Evolutionary conservation across 2,888 invertebrate genomes (phyloP).

Genomic region (Lacanobia wlatinum): DNA sequence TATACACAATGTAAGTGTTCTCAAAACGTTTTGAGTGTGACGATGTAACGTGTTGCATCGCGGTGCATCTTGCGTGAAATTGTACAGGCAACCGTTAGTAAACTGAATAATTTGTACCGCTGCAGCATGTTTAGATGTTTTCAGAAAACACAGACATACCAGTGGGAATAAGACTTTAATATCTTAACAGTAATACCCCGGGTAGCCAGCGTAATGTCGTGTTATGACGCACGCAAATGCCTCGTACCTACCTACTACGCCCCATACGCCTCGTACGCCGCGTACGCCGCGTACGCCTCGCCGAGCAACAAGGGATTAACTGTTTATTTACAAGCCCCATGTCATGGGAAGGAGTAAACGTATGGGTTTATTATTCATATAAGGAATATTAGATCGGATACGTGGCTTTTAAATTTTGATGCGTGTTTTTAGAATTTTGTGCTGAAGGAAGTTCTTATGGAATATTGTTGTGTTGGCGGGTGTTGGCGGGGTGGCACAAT

Average conservation of each 20-base stretch:
- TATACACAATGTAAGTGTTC: not conserved
- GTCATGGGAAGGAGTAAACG: conserved; percentile 38
- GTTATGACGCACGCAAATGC: conserved; percentile 1
- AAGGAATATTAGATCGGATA: not conserved
- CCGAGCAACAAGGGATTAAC: conserved; percentile 51
- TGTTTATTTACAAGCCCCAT: conserved; percentile 59
- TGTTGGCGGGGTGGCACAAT: no score
- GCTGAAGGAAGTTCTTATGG: no score
- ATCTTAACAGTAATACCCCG: conserved; percentile 50
- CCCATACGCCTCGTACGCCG: conserved; percentile 27
- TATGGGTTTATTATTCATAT: conserved; percentile 26
- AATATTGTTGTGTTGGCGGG: not conserved
- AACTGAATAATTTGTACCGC: conserved; percentile 22
- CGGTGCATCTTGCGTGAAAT: no score
- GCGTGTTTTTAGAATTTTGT: conserved; percentile 8
- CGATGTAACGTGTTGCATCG: not conserved
- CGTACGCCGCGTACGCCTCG: conserved; percentile 29
- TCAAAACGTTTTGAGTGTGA: not conserved
- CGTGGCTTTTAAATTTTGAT: conserved; percentile 24
- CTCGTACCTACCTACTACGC: conserved; percentile 18
- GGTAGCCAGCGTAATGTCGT: conserved; percentile 5
- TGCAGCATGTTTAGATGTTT: conserved; percentile 18
- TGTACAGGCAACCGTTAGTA: no score
- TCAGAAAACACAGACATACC: conserved; percentile 26
- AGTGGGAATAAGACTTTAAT: conserved; percentile 63